Base-by-base conservation (phyloP, 2,797 vertebrate genomes). In the Caiman crocodilus region DNA sequence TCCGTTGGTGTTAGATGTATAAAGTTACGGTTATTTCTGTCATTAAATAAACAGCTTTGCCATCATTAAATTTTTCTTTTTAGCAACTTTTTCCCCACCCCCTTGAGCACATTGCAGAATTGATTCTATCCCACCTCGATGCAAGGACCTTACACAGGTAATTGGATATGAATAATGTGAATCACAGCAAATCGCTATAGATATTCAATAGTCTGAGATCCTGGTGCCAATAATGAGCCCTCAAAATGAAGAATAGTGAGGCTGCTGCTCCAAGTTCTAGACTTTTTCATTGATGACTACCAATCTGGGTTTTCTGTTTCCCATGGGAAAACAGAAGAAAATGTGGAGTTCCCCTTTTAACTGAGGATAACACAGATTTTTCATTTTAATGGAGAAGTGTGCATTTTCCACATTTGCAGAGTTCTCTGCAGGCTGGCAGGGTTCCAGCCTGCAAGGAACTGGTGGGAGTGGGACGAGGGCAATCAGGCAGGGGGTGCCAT, bases 21-120 rank as follows among this genome's bases (percentile, higher is more conserved):
- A 95, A 94, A 96, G 65, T 93, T 90, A 85, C 1, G 8, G 84
- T 92, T 79, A 77, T 81, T 93, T 94, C 93, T 93, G 88, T 95
- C 87, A 89, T 63, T 76, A 92, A 96, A 97, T 97, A 97, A 97
- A 96, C n/a, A 90, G 83, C 75, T 92, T 93, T 96, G 74, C 87
- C 88, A 90, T 76, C n/a, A n/a, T n/a, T n/a, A 4, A 89, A 74
- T 82, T 90, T 26, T 9, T 94, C 56, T 84, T 76, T 74, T 9
- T 90, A 76, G 55, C 26, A 88, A 35, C 4, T 30, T 71, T 71
- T 35, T 71, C 35, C 42, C 30, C 5, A n/a, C 21, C 20, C 35
- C 23, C 42, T 11, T 11, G 21, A 71, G 35, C 21, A 14, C 21
- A 26, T 7, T 42, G 7, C 69, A 25, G 23, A 71, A 71, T 71